A percentile compares a stretch with the other conserved stretches of the same genome.
phyloP scores from a whole-genome alignment of 1,140 invertebrate species.

The Hestina assimilis region DNA sequence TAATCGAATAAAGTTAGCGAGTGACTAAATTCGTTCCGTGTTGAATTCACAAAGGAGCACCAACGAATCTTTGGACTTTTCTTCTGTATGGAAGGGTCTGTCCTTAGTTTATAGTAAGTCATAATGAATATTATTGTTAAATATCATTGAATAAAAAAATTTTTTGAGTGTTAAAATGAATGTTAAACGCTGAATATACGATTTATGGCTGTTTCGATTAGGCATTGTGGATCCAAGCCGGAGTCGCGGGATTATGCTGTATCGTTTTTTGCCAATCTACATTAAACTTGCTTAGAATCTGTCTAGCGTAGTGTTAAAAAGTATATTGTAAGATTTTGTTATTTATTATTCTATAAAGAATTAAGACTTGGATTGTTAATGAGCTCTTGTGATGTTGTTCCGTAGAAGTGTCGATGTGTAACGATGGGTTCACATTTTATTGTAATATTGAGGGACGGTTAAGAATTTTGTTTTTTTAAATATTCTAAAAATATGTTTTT shows the following conservation, averaged over 20 bases:
- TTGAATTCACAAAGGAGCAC: no score
- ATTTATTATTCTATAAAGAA: slow-evolving; percentile 71
- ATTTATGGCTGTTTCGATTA: slow-evolving; percentile 22
- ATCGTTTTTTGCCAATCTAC: slow-evolving; percentile 51
- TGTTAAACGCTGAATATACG: slow-evolving; percentile 38
- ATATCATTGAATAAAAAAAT: slow-evolving; percentile 26
- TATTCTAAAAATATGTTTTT: slow-evolving; percentile 1
- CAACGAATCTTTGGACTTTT: no score
- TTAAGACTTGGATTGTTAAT: slow-evolving; percentile 62
- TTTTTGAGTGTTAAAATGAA: slow-evolving; percentile 7
- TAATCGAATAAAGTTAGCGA: no score
- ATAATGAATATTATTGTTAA: slow-evolving; percentile 34
- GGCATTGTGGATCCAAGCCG: background rate
- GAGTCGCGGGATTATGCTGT: slow-evolving; percentile 12
- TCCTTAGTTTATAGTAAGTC: no score
- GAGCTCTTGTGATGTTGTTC: slow-evolving; percentile 49
- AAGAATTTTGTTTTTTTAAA: background rate
- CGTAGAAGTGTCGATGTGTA: slow-evolving; percentile 23
- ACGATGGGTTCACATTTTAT: slow-evolving; percentile 1
- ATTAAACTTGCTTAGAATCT: slow-evolving; percentile 64
- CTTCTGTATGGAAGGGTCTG: no score
- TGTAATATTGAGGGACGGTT: background rate
- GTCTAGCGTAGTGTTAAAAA: slow-evolving; percentile 60
- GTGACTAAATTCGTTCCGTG: no score
- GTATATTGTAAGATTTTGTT: slow-evolving; percentile 67